Conservation (phyloP, 1,140 invertebrate species). For the Oncopeltus fasciatus region DNA sequence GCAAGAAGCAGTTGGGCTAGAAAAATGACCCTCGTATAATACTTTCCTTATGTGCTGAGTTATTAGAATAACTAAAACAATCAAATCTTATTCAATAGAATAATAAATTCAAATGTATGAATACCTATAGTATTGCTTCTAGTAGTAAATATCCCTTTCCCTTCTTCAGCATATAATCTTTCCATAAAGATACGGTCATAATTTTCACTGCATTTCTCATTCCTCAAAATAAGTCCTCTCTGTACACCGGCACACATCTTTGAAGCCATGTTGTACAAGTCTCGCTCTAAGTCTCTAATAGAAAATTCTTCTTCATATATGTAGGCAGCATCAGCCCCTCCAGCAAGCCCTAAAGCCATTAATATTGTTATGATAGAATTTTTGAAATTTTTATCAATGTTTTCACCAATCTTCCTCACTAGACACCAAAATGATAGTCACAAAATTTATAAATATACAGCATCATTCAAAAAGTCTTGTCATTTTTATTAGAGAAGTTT, state of each 20-base stretch:
- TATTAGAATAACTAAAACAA: not conserved
- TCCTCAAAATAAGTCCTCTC: conserved; percentile 86
- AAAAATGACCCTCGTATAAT: not conserved
- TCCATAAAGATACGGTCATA: conserved; percentile 97
- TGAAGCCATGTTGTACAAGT: conserved; percentile 86
- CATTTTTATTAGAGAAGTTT: not conserved
- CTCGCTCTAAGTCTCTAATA: conserved; percentile 83
- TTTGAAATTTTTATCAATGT: not conserved
- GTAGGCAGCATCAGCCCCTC: conserved; percentile 96
- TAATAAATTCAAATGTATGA: too few relatives aligned
- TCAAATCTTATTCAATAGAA: not conserved
- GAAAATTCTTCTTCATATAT: conserved; percentile 95
- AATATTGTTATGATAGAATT: not conserved
- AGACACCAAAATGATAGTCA: too few relatives aligned
- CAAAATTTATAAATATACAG: not conserved
- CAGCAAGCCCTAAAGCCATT: conserved; percentile 51
- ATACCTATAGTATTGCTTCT: conserved; percentile 85
- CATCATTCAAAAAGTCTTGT: not conserved
- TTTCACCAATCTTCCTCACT: too few relatives aligned
- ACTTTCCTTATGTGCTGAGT: not conserved
- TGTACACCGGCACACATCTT: conserved; percentile 96
- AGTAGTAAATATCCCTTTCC: conserved; percentile 86
- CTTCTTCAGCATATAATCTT: conserved; percentile 89
- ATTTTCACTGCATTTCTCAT: conserved; percentile 91
- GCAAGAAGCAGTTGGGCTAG: not conserved